These are phyloP conservation scores for Megaceryle maxima DNA, from an alignment of 2,113 vertebrate genomes.

Conservation along the genomic window DNA sequence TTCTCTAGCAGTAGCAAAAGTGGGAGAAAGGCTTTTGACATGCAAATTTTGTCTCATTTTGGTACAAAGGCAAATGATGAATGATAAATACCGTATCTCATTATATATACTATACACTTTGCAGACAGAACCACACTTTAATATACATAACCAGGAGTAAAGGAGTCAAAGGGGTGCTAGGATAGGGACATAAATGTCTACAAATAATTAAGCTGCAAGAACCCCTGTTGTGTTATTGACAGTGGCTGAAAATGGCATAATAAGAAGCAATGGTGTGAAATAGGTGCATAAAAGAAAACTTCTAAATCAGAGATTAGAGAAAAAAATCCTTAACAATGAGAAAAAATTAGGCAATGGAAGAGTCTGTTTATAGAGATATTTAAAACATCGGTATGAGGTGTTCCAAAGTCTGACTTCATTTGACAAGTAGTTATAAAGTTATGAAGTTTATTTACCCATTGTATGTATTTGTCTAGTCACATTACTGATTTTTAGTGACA, in stretches of 20 bases:
- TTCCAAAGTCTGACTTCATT: neutral
- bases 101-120: neutral
- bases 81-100: neutral
- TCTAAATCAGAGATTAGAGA: neutral
- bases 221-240: neutral
- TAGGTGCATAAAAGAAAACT: neutral
- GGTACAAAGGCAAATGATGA: conserved; percentile 12
- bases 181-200: neutral
- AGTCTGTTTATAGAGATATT: neutral
- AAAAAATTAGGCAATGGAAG: neutral
- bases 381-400: neutral
- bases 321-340: neutral
- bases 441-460: neutral
- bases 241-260: neutral
- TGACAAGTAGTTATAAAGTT: neutral
- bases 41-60: conserved; percentile 35
- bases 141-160: neutral
- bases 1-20: conserved; percentile 18
- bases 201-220: conserved; percentile 9
- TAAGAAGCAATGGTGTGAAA: neutral
- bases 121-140: neutral
- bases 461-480: neutral
- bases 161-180: neutral
- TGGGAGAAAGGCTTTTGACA: conserved; percentile 43
- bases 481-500: neutral